Evolutionary conservation across 2,113 vertebrate genomes (phyloP), one percentile per base, ranked within the genome.

Genomic region (Ranitomeya variabilis): DNA sequence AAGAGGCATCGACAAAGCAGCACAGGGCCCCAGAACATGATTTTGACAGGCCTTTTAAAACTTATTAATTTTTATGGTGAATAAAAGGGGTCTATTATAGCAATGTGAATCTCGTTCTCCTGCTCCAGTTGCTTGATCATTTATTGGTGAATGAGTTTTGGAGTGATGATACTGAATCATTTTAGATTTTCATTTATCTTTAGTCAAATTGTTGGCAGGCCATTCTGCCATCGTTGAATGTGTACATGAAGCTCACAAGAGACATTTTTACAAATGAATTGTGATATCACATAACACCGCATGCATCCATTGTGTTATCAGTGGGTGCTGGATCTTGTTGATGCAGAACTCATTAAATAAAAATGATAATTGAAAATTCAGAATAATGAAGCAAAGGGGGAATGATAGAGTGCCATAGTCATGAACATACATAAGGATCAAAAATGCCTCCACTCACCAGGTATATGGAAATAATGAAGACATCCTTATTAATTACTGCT

Each of bases 231-330:
- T 26, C 9, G 1, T 26, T 26, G 67, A 69, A 26, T 10, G 4
- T 69, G 12, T 69, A 69, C 10, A 69, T 13, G 67, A 69, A 23
- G n/a, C 67, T 26, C n/a, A 23, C 37, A 45, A 73, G 23, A 31
- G 14, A 16, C 31, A 73, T 73, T 73, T 73, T 73, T 5, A 12
- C 26, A 73, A 37, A 73, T 37, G 69, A 73, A 18, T 73, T 73
- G 69, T 26, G n/a, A 69, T 69, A 69, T 69, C 67, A 13, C 69
- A 73, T 73, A 73, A 73, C 69, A 73, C 69, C 26, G 12, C 69
- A 73, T 73, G 69, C 26, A 16, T 73, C 26, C 26, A 73, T 37
- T 73, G 3, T 73, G 69, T 37, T 73, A 73, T 73, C 69, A 73
- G 69, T 73, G 26, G 69, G 69, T 73, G 9, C 23, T 26, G 16